A percentile compares a stretch with the other conserved stretches of the same genome.
Evolutionary conservation across 2,113 vertebrate species (phyloP).

Genomic region (Procapra przewalskii): DNA sequence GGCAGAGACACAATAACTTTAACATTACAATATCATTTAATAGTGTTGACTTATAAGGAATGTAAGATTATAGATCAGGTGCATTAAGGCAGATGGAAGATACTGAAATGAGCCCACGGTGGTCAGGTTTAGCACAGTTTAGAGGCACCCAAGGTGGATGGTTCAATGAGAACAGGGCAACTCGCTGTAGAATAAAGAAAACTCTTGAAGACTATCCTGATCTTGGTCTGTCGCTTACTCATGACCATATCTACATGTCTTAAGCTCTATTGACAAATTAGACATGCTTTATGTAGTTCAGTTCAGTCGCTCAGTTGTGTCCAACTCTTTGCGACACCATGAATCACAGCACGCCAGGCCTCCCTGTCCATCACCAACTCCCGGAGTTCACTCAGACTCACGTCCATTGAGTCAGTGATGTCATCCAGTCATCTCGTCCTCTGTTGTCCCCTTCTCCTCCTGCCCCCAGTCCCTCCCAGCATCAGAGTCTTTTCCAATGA

Average conservation of each 20-base stretch:
- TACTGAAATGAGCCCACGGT: rapidly evolving
- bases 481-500: too few relatives aligned
- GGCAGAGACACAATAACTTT: not conserved
- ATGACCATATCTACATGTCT: too few relatives aligned
- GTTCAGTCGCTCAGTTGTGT: too few relatives aligned
- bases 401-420: too few relatives aligned
- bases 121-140: rapidly evolving
- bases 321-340: too few relatives aligned
- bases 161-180: rapidly evolving
- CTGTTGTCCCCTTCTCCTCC: too few relatives aligned
- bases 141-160: not conserved
- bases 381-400: too few relatives aligned
- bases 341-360: too few relatives aligned
- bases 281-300: not conserved
- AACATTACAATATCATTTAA: not conserved
- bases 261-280: not conserved
- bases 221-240: not conserved
- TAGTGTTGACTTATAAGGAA: not conserved
- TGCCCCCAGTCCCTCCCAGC: too few relatives aligned
- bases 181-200: not conserved
- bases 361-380: too few relatives aligned
- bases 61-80: not conserved
- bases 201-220: not conserved
- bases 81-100: not conserved
- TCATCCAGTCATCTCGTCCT: too few relatives aligned